phyloP scores from a whole-genome alignment of 2,888 invertebrate species.

The Ornithoptera priamus region DNA sequence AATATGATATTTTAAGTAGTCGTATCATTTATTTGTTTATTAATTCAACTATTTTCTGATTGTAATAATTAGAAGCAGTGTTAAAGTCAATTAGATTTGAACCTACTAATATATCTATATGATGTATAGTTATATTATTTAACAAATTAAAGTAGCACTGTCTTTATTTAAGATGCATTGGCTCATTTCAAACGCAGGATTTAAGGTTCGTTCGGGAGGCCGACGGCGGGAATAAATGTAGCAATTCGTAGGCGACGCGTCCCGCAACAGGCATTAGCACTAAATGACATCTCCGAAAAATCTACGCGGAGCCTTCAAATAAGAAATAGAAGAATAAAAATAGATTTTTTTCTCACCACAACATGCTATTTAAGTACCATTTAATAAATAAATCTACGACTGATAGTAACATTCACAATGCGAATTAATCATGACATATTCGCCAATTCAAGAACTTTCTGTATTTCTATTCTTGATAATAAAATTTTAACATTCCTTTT shows the following conservation, averaged over 20 bases:
- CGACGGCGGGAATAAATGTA: conserved; percentile 64
- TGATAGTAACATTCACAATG: conserved; percentile 12
- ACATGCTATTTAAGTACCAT: conserved; percentile 36
- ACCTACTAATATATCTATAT: too few species aligned
- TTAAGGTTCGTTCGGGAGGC: conserved; percentile 64
- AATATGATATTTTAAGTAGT: too few species aligned
- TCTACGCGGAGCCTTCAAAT: conserved; percentile 61
- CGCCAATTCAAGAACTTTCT: conserved; percentile 15
- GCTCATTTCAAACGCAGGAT: conserved; percentile 72
- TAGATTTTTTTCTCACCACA: conserved; percentile 57
- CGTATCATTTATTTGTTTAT: too few species aligned
- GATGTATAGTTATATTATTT: conserved; percentile 49
- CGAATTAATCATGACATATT: conserved; percentile 5
- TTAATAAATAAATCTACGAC: conserved; percentile 26
- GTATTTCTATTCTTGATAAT: conserved; percentile 1
- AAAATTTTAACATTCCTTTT: neutral
- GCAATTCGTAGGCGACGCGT: conserved; percentile 74
- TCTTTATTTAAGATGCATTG: conserved; percentile 76
- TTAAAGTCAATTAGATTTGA: too few species aligned
- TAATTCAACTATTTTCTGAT: too few species aligned
- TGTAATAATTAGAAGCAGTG: too few species aligned
- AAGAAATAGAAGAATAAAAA: conserved; percentile 66
- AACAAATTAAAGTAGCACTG: conserved; percentile 63
- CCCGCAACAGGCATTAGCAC: conserved; percentile 75
- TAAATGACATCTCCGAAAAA: conserved; percentile 77